Evolutionary conservation across 1,140 invertebrate genomes (phyloP).

Genomic region (Aphelenchoides avenae): DNA sequence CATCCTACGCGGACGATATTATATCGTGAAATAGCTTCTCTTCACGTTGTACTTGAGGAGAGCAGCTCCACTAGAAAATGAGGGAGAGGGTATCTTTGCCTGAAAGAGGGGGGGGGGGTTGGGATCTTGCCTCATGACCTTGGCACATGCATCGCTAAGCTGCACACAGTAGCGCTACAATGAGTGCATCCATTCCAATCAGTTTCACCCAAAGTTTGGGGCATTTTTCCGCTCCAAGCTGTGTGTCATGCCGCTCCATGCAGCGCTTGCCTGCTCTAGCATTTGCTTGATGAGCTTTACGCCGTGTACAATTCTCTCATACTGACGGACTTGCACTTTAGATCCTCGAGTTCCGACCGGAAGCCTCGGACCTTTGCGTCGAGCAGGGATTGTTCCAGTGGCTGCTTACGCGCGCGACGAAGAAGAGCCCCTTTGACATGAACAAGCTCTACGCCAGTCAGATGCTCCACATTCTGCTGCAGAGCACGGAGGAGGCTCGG

Average conservation of each 20-base stretch:
- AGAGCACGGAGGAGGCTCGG: constrained; percentile 73
- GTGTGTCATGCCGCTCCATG: too few relatives aligned
- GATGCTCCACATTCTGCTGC: constrained; percentile 88
- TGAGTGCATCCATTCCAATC: constrained; percentile 9
- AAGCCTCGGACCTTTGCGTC: constrained; percentile 72
- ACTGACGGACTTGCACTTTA: too few relatives aligned
- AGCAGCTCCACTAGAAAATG: too few relatives aligned
- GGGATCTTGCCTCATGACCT: too few relatives aligned
- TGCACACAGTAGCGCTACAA: not conserved
- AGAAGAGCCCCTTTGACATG: constrained; percentile 81
- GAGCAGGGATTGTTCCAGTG: constrained; percentile 82
- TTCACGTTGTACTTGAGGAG: too few relatives aligned
- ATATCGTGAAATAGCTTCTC: constrained; percentile 7
- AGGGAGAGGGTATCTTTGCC: too few relatives aligned
- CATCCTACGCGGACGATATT: too few relatives aligned
- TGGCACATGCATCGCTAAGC: too few relatives aligned
- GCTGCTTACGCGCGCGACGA: constrained; percentile 74
- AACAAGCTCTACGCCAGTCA: constrained; percentile 95
- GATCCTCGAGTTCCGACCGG: constrained; percentile 74
- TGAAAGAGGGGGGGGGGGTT: too few relatives aligned
- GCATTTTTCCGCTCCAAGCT: not conserved
- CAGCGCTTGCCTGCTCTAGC: constrained; percentile 54
- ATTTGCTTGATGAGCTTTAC: constrained; percentile 80
- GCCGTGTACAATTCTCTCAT: constrained; percentile 61
- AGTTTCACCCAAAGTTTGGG: not conserved